A percentile compares a stretch with the other conserved stretches of the same genome.
Conservation (phyloP, 2,113 vertebrate species). For the Hystrix brachyura region DNA sequence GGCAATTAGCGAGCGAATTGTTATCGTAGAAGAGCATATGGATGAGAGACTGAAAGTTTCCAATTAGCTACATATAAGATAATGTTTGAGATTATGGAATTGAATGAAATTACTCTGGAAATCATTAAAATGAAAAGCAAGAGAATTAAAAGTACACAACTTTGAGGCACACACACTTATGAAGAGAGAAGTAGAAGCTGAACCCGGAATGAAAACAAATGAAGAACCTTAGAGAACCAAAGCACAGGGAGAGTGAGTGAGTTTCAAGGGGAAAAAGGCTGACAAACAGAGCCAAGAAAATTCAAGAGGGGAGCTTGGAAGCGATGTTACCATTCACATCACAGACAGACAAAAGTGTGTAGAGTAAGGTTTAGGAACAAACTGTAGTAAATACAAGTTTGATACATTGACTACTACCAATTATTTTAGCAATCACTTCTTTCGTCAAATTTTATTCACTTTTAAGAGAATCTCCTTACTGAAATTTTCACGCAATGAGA, state of each 20-base stretch:
- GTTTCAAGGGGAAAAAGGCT: background rate
- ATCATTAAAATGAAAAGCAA: background rate
- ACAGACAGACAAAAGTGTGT: accelerated
- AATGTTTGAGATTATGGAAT: background rate
- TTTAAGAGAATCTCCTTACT: background rate
- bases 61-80: background rate
- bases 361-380: background rate
- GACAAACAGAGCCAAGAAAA: background rate
- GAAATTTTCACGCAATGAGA: background rate
- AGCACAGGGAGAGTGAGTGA: background rate
- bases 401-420: background rate
- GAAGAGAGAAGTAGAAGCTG: background rate
- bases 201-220: background rate
- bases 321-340: background rate
- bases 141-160: background rate
- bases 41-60: background rate
- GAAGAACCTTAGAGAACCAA: accelerated
- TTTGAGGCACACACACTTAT: background rate
- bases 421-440: background rate
- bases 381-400: background rate
- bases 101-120: background rate
- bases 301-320: background rate
- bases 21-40: background rate
- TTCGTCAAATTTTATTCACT: background rate
- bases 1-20: background rate